Evolutionary conservation across 2,888 invertebrate species (phyloP).

Genomic region (Sepioteuthis lessoniana): DNA sequence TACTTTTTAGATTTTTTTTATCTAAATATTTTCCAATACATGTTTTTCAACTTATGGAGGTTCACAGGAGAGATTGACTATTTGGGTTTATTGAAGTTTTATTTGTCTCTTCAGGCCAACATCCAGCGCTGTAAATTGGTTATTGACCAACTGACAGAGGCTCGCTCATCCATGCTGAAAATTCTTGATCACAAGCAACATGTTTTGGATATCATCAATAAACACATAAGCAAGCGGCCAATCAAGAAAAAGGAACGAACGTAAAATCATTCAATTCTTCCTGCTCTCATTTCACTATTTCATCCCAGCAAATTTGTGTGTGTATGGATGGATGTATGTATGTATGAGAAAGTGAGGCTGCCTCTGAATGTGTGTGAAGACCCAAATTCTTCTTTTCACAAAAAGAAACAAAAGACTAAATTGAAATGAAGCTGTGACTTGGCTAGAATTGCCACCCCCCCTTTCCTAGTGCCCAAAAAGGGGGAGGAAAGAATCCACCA

Average conservation of each 20-base stretch:
- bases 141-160: constrained; percentile 91
- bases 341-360: neutral
- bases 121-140: constrained; percentile 94
- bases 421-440: too few species aligned
- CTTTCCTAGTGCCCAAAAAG: neutral
- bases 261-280: constrained; percentile 53
- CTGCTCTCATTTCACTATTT: constrained; percentile 1
- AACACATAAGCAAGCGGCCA: constrained; percentile 92
- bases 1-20: too few species aligned
- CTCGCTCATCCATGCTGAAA: constrained; percentile 88
- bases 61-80: too few species aligned
- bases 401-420: neutral
- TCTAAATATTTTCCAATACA: too few species aligned
- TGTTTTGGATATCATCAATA: constrained; percentile 90
- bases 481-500: neutral
- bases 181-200: constrained; percentile 92
- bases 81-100: neutral
- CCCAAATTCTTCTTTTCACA: neutral
- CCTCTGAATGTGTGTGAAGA: neutral
- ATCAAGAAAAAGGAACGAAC: constrained; percentile 88
- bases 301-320: constrained; percentile 34
- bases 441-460: neutral
- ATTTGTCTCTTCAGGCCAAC: constrained; percentile 84
- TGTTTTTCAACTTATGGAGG: too few species aligned
- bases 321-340: neutral